Evolutionary conservation across 1,140 invertebrate species (phyloP).

Genomic region (Akabosia matsudoensis): DNA sequence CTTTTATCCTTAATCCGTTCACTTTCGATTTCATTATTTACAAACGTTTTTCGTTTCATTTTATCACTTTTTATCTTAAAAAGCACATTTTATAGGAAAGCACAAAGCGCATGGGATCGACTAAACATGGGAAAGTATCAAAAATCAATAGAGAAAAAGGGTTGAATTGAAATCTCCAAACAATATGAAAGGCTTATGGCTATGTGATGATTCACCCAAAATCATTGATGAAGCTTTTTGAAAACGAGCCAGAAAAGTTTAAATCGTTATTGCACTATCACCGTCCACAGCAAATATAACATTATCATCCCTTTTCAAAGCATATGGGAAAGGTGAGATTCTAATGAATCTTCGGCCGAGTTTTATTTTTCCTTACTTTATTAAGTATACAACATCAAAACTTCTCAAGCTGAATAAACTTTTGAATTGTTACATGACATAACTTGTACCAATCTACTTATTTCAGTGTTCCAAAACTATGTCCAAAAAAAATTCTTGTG

Average conservation of each 20-base stretch:
- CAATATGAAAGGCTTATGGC: no score
- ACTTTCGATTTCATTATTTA: constrained; percentile 18
- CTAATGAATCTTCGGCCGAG: no score
- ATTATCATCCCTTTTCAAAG: background rate
- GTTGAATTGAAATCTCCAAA: background rate
- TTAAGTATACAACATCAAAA: background rate
- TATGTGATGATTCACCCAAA: no score
- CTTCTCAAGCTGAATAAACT: background rate
- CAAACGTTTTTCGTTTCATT: background rate
- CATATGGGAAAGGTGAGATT: constrained; percentile 10
- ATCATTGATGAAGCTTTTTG: no score
- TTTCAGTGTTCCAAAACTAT: background rate
- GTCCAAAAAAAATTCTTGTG: background rate
- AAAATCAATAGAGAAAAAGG: background rate
- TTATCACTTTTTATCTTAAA: background rate
- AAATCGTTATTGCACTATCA: background rate
- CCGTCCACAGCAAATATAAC: background rate
- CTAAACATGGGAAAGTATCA: background rate
- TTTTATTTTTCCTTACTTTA: no score
- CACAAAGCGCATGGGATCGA: background rate
- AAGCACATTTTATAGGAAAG: background rate
- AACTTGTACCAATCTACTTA: background rate
- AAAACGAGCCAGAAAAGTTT: no score
- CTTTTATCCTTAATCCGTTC: background rate
- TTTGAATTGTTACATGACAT: background rate